Percentiles rank a stretch among this genome's conserved stretches.
These are phyloP conservation scores for Erythrolamprus reginae DNA, from an alignment of 2,113 vertebrate genomes.

Conservation along the genomic window DNA sequence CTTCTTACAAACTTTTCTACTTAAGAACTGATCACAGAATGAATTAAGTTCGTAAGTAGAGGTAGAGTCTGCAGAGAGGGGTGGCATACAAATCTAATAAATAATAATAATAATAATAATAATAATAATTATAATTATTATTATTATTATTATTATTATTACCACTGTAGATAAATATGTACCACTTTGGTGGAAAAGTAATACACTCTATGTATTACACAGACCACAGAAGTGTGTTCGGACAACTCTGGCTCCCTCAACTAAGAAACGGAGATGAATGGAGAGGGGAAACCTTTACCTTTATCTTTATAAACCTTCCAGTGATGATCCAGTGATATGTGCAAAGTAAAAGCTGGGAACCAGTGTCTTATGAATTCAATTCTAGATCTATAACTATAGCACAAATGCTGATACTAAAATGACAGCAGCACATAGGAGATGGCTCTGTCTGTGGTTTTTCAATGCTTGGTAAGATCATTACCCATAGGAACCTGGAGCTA, in stretches of 20 bases:
- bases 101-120: too few relatives aligned
- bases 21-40: too few relatives aligned
- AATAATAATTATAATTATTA: too few relatives aligned
- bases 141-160: too few relatives aligned
- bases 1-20: too few relatives aligned
- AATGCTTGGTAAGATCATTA: not conserved
- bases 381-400: not conserved
- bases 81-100: too few relatives aligned
- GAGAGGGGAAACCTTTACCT: not conserved
- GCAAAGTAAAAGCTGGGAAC: not conserved
- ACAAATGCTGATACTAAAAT: not conserved
- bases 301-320: not conserved
- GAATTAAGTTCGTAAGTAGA: too few relatives aligned
- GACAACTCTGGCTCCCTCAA: not conserved
- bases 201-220: not conserved
- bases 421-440: not conserved
- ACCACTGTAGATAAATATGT: not conserved
- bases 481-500: not conserved
- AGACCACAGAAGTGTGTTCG: not conserved
- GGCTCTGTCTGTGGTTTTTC: not conserved
- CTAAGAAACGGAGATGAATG: not conserved
- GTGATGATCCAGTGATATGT: not conserved
- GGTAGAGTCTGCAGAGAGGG: too few relatives aligned
- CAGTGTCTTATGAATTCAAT: not conserved
- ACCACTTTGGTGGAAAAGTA: not conserved